Base-by-base conservation (phyloP, 2,113 vertebrate genomes). In the Malaclemys terrapin region DNA sequence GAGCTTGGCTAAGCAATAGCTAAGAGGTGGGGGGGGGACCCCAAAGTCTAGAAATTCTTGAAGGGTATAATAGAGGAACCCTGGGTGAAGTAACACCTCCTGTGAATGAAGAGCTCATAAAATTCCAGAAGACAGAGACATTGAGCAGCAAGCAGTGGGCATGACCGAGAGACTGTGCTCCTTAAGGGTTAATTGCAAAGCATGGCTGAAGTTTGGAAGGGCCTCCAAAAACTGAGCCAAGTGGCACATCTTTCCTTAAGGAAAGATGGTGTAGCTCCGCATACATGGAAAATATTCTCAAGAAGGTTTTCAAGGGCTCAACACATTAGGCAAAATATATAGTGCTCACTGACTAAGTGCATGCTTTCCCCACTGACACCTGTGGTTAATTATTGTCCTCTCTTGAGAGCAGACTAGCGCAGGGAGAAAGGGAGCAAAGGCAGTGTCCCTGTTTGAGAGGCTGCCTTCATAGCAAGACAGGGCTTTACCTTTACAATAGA, bases 31-130 rank as follows among this genome's bases (percentile, higher is more conserved):
- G 31, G 3, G 47, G 54, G 0, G 47, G 0, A 47, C 8, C 45
- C 27, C 87, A 65, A 0, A 0, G 8, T 59, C 75, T 38, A 80
- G 65, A 65, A 82, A 49, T 25, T 72, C 4, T 72, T 0, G 0
- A 78, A 27, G 5, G 76, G 82, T 2, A 25, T n/a, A 76, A 79
- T 1, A 52, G 27, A 90, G 14, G 14, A 65, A 75, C 16, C 56
- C 0, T 35, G 8, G 8, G 9, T 53, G 62, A 79, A 35, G 6
- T 8, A 90, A 78, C 2, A 42, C 22, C 56, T 42, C 6, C 50
- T 57, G 9, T 38, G 24, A 80, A 90, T 65, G 31, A 65, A 65
- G 79, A 0, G 1, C 76, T 89, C 80, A 24, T 13, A 59, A 14
- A 14, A 17, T 27, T 80, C 27, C 27, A 57, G 79, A 82, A 78